Base-by-base conservation (phyloP, 2,797 vertebrate species). In the Pitangus sulphuratus region DNA sequence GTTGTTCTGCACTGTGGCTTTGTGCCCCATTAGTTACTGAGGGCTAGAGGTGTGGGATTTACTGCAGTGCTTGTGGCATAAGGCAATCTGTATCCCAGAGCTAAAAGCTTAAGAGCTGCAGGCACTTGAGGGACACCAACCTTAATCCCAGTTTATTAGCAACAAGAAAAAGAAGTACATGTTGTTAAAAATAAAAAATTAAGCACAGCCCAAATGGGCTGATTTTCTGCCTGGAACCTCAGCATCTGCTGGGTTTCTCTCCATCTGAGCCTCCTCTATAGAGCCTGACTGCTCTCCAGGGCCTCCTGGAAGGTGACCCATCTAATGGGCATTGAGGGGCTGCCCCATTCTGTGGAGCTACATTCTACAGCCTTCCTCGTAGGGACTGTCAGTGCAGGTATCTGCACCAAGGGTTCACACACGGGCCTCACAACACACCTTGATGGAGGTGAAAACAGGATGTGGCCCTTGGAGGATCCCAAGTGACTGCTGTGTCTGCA, bases 1-100 rank as follows among this genome's bases (percentile, higher is more conserved):
- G 86, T 92, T 94, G 84, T 90, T 95, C 81, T 82, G 48, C 74
- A 42, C 69, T 11, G 15, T 66, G 90, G 53, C 65, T 80, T 86
- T 81, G 72, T 96, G 78, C 62, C 80, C 93, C 89, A 68, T 72
- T 89, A 90, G 56, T 81, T 80, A 79, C 56, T 60, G 64, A 80
- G 75, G 82, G 90, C 86, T 89, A 84, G 89, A 35, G 25, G 54
- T 77, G 89, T 92, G 78, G 89, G 83, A 96, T 92, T 96, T 97
- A 93, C 79, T 57, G 81, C 70, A 39, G 76, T 50, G 53, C 51
- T 65, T 35, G 83, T 93, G 91, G 83, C 79, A 95, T 77, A 72
- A 93, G 86, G 62, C 88, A 89, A 20, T 92, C 56, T 90, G 93
- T 69, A 93, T 75, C 48, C 65, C 84, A 56, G 51, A 95, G 78